Conservation (phyloP, 2,888 invertebrate species). For the Troides aeacus region DNA sequence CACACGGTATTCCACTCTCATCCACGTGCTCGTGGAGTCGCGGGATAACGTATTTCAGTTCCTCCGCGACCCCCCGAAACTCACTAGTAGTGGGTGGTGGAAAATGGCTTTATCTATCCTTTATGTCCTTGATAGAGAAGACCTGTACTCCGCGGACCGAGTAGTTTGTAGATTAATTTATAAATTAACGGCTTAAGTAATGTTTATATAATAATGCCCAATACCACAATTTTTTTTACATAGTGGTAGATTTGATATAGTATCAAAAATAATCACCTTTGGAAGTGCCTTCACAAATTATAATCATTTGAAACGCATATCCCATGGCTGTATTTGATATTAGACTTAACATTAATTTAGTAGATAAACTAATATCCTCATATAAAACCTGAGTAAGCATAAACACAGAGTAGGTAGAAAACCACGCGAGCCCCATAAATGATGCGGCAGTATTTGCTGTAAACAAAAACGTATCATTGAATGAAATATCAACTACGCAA, state of each 20-base stretch:
- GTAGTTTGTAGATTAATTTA: too few species aligned
- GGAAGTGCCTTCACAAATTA: constrained; percentile 87
- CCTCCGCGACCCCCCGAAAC: too few species aligned
- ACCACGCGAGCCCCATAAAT: constrained; percentile 89
- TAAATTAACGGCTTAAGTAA: too few species aligned
- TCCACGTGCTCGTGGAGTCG: too few species aligned
- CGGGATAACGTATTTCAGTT: too few species aligned
- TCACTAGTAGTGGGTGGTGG: too few species aligned
- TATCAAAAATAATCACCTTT: constrained; percentile 67
- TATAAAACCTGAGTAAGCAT: constrained; percentile 85
- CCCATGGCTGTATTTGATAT: constrained; percentile 91
- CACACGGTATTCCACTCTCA: too few species aligned
- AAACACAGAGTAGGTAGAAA: constrained; percentile 87
- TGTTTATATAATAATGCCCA: too few species aligned
- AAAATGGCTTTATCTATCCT: too few species aligned
- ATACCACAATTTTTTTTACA: too few species aligned
- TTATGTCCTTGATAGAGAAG: too few species aligned
- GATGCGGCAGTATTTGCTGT: constrained; percentile 91
- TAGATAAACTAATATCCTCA: constrained; percentile 75
- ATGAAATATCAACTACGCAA: neutral
- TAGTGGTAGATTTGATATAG: neutral
- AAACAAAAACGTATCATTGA: constrained; percentile 40
- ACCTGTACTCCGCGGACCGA: too few species aligned
- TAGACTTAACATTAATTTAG: constrained; percentile 83
- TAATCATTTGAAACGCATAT: constrained; percentile 87